A percentile compares a stretch with the other conserved stretches of the same genome.
These are phyloP conservation scores for Eudyptes chrysolophus DNA, from an alignment of 2,113 vertebrate species.

Conservation along the genomic window DNA sequence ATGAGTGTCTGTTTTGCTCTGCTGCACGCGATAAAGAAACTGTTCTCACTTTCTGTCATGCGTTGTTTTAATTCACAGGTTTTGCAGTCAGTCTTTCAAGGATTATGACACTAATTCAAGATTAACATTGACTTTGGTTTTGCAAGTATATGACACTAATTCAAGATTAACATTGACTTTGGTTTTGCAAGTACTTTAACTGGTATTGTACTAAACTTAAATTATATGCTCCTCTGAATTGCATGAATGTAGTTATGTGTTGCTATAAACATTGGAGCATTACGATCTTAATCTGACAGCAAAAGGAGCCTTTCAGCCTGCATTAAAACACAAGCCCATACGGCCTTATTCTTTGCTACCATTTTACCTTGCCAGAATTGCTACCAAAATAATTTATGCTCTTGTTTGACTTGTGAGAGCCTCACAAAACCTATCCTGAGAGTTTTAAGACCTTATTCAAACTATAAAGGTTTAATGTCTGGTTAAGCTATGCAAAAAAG, in stretches of 20 bases:
- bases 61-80: constrained; percentile 38
- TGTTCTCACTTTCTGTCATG: constrained; percentile 32
- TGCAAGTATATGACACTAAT: constrained; percentile 13
- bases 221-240: neutral
- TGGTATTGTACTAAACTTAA: neutral
- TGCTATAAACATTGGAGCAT: neutral
- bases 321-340: neutral
- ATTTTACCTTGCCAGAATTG: neutral
- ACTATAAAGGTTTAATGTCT: neutral
- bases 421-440: neutral
- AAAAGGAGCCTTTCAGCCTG: neutral
- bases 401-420: neutral
- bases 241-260: neutral
- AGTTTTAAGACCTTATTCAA: neutral
- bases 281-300: neutral
- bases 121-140: neutral
- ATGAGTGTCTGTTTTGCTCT: constrained; percentile 6
- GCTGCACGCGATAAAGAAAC: neutral
- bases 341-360: neutral
- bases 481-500: neutral
- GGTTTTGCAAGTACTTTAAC: neutral
- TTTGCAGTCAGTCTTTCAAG: constrained; percentile 18
- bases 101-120: constrained; percentile 26
- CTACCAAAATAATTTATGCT: neutral
- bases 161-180: neutral